These are phyloP conservation scores for Limnodromus scolopaceus DNA, from an alignment of 2,797 vertebrate species.

Conservation along the genomic window DNA sequence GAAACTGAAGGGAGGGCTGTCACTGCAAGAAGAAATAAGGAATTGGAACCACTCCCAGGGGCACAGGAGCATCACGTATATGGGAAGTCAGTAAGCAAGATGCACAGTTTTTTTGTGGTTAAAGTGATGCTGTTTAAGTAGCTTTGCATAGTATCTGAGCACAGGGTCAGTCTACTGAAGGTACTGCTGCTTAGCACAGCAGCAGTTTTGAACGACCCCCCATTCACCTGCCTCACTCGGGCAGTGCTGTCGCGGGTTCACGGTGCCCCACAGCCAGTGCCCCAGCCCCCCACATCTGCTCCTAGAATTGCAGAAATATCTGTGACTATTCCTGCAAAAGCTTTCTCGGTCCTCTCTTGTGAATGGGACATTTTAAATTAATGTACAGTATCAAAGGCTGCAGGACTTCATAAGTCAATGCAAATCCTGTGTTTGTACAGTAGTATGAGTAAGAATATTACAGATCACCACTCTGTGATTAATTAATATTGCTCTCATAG, in stretches of 20 bases:
- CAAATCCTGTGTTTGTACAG: conserved; percentile 32
- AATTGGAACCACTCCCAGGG: neutral
- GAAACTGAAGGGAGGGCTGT: neutral
- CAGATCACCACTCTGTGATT: neutral
- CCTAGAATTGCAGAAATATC: neutral
- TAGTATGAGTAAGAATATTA: neutral
- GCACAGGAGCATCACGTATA: neutral
- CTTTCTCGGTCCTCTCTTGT: neutral
- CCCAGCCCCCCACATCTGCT: neutral
- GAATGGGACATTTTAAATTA: conserved; percentile 16
- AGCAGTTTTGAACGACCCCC: neutral
- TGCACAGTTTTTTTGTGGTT: neutral
- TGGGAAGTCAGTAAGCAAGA: neutral
- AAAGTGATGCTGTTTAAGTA: accelerated
- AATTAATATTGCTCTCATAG: neutral
- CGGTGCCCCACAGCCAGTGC: neutral
- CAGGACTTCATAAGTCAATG: neutral
- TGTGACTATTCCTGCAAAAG: neutral
- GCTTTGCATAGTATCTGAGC: neutral
- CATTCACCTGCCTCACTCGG: neutral
- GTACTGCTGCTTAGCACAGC: neutral
- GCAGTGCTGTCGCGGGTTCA: accelerated
- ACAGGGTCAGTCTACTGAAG: neutral
- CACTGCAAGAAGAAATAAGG: neutral
- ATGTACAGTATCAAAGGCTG: neutral